Evolutionary conservation across 2,888 invertebrate species (phyloP).

Genomic region (Phasia obesa): DNA sequence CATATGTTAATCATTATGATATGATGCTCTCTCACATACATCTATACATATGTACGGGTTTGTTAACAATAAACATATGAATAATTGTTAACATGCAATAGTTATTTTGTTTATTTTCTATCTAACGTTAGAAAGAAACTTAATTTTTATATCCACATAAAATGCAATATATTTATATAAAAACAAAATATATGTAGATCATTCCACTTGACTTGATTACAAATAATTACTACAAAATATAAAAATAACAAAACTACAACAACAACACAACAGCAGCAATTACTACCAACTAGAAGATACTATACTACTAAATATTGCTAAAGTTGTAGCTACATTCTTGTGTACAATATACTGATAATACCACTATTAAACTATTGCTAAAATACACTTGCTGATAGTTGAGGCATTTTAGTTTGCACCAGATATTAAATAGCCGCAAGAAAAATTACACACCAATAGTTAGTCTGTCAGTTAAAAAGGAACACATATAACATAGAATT

Average conservation of each 20-base stretch:
- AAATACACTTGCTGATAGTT: conserved; percentile 48
- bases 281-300: conserved; percentile 55
- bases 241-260: conserved; percentile 32
- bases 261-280: conserved; percentile 50
- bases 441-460: conserved; percentile 60
- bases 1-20: conserved; percentile 56
- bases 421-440: conserved; percentile 68
- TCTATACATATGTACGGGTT: conserved; percentile 20
- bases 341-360: conserved; percentile 40
- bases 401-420: conserved; percentile 58
- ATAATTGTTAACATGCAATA: conserved; percentile 69
- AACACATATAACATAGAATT: conserved; percentile 40
- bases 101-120: conserved; percentile 45
- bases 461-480: conserved; percentile 16
- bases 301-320: conserved; percentile 12
- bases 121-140: conserved; percentile 47
- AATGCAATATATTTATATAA: conserved; percentile 4
- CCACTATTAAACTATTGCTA: conserved; percentile 53
- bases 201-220: conserved; percentile 71
- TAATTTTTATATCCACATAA: conserved; percentile 30
- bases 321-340: conserved; percentile 14
- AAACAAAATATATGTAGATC: conserved; percentile 47
- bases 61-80: conserved; percentile 59
- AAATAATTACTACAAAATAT: conserved; percentile 66
- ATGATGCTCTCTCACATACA: conserved; percentile 1